Conservation (phyloP, 2,797 vertebrate genomes). For the Phrynocephalus guinanensis region DNA sequence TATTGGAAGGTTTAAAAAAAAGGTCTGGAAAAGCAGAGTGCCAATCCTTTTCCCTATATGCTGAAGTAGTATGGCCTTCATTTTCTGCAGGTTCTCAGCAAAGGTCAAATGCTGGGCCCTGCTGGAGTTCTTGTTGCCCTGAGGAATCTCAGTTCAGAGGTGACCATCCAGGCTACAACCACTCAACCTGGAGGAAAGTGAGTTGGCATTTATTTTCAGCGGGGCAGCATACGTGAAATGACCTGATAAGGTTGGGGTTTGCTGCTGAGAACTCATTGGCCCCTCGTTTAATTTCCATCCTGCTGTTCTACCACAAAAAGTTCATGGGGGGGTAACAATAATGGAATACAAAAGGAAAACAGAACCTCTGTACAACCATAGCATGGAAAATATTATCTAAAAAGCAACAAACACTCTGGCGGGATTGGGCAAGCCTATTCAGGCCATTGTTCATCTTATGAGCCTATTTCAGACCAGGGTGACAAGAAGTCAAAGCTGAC, state of each 20-base stretch:
- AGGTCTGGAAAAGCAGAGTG: neutral
- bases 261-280: too few species aligned
- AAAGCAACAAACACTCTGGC: too few species aligned
- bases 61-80: rapidly evolving
- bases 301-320: too few species aligned
- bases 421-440: too few species aligned
- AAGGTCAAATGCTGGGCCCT: constrained; percentile 89
- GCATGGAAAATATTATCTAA: too few species aligned
- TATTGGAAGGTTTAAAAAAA: too few species aligned
- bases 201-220: constrained; percentile 65
- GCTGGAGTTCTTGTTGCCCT: constrained; percentile 91
- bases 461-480: neutral
- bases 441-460: too few species aligned
- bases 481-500: too few species aligned
- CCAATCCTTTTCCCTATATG: neutral
- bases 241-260: neutral
- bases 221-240: neutral
- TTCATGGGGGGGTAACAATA: too few species aligned
- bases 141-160: constrained; percentile 81
- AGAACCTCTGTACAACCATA: too few species aligned
- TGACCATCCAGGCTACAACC: constrained; percentile 84
- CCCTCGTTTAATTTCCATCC: too few species aligned
- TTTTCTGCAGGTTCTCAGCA: constrained; percentile 89
- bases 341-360: too few species aligned
- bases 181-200: constrained; percentile 94